Base-by-base conservation (phyloP, 2,113 vertebrate genomes). In the Cnemophilus loriae region DNA sequence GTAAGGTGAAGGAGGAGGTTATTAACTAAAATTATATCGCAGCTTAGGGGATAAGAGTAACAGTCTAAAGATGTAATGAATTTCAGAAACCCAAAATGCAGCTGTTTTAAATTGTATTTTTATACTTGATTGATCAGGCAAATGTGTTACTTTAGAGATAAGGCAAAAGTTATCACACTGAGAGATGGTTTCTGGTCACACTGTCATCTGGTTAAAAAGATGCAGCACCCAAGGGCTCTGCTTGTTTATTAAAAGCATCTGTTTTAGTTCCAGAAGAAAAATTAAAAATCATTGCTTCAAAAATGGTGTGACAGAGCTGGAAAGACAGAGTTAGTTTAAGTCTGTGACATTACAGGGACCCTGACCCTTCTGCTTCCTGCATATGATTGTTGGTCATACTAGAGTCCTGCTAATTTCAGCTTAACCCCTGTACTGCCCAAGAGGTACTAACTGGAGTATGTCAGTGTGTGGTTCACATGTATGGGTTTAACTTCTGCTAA, bases 91-190 rank as follows among this genome's bases (percentile, higher is more conserved):
- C 23, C 63, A 42, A 86, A 93, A 60, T 56, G 20, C 30, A 68
- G 71, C 33, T 47, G 35, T 59, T 93, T 88, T 17, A 91, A 92
- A 78, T 41, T 7, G 23, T 74, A 37, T 85, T 92, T 85, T 85
- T 92, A 11, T 85, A 73, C 89, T 86, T 88, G 78, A 71, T 91
- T 88, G 67, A 92, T 90, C 73, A 60, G 81, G 69, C 44, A 89
- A 92, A 97, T 84, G 91, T 94, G 84, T 89, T 92, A 16, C 94
- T 95, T 95, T 61, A 73, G 81, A 92, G 93, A 95, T 95, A 96
- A 96, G 92, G 82, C 41, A 69, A 27, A 82, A 84, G 87, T 87
- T 80, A 70, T 32, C 80, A 67, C 44, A 50, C 5, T 57, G 79
- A 89, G 82, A 87, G 57, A 68, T 78, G 35, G 37, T 32, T 97